Percentiles rank a stretch among this genome's conserved stretches.
These are phyloP conservation scores for Himantopus leucocephalus DNA, from an alignment of 2,113 vertebrate species.

Conservation along the genomic window DNA sequence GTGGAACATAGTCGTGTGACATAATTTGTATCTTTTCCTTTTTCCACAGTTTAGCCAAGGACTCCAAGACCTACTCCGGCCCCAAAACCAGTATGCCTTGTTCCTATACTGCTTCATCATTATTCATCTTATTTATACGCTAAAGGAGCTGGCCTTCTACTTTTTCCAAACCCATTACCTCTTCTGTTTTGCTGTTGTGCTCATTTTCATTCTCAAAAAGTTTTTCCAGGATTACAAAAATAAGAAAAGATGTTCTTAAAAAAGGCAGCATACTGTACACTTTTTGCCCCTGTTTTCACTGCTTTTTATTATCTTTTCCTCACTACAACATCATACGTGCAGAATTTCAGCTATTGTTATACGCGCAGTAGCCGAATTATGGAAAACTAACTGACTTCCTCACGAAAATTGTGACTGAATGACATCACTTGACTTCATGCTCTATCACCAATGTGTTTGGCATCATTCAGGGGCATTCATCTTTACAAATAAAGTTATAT, in stretches of 20 bases:
- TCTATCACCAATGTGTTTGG: background rate
- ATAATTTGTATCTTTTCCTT: background rate
- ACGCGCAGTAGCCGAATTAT: background rate
- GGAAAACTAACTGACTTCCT: background rate
- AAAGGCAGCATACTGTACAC: background rate
- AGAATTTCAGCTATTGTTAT: background rate
- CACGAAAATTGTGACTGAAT: background rate
- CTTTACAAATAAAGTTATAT: background rate
- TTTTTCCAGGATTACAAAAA: background rate
- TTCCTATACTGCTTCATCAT: background rate
- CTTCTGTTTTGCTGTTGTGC: background rate
- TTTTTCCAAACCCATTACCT: background rate
- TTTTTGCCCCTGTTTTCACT: background rate
- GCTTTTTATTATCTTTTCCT: background rate
- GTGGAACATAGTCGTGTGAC: background rate
- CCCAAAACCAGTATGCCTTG: background rate
- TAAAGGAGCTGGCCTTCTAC: background rate
- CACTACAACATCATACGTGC: background rate
- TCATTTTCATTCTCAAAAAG: background rate
- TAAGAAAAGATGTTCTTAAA: background rate
- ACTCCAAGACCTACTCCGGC: background rate
- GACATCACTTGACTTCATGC: background rate
- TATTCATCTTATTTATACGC: background rate
- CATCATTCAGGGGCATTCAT: background rate
- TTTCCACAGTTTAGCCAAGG: background rate